phyloP scores from a whole-genome alignment of 2,797 vertebrate genomes.

The Labroides dimidiatus region DNA sequence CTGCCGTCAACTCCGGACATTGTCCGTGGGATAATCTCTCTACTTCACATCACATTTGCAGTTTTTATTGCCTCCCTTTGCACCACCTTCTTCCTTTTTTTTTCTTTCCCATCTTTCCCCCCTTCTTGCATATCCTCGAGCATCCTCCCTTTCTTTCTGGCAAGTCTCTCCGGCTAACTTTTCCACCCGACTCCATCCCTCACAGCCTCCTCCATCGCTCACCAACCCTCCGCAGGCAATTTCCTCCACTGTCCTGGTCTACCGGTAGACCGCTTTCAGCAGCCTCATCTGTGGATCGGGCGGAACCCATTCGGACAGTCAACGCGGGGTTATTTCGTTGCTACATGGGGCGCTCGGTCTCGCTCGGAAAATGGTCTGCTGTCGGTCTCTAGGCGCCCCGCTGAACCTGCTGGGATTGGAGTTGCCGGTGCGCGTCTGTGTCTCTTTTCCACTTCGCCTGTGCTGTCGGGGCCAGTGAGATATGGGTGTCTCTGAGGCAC shows the following conservation, averaged over 20 bases:
- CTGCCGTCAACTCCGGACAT: conserved; percentile 42
- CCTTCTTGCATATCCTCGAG: conserved; percentile 54
- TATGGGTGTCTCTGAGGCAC: conserved; percentile 77
- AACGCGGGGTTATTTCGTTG: conserved; percentile 43
- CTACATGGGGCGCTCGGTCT: conserved; percentile 83
- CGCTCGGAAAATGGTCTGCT: conserved; percentile 82
- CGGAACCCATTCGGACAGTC: conserved; percentile 72
- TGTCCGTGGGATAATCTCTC: conserved; percentile 71
- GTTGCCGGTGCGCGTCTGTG: conserved; percentile 71
- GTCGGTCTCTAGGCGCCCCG: conserved; percentile 73
- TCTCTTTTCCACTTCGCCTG: conserved; percentile 66
- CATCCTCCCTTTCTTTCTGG: conserved; percentile 55
- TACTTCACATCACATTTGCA: conserved; percentile 38
- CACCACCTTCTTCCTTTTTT: conserved; percentile 11
- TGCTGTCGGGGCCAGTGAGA: conserved; percentile 78
- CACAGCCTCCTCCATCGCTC: conserved; percentile 63
- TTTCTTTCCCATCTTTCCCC: conserved; percentile 31
- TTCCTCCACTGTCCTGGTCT: neutral
- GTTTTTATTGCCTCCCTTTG: conserved; percentile 21
- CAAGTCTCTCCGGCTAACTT: conserved; percentile 70
- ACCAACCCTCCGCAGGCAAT: conserved; percentile 28
- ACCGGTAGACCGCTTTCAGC: conserved; percentile 55
- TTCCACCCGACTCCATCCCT: conserved; percentile 68
- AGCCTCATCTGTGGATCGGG: conserved; percentile 64
- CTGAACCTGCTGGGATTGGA: conserved; percentile 75